phyloP scores from a whole-genome alignment of 2,113 vertebrate species.

The Ariopsis seemanni region DNA sequence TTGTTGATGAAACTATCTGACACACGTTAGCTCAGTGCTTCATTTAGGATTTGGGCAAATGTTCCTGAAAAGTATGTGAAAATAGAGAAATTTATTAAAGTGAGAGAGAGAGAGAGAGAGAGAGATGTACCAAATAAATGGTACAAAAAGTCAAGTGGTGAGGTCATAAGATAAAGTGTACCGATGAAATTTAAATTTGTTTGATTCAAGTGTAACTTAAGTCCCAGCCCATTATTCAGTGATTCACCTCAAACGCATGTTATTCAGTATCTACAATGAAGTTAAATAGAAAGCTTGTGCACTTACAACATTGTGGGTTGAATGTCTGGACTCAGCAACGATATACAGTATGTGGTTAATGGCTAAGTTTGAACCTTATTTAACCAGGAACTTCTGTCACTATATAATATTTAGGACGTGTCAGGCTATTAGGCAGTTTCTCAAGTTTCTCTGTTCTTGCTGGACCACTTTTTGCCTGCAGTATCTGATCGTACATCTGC shows the following conservation, averaged over 20 bases:
- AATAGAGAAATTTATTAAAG: background rate
- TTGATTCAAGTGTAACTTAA: background rate
- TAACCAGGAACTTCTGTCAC: background rate
- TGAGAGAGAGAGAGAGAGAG: background rate
- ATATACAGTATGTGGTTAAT: background rate
- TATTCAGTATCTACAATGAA: background rate
- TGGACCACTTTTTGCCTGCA: background rate
- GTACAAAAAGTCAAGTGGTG: background rate
- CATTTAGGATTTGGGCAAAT: background rate
- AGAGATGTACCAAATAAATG: background rate
- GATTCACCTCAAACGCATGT: background rate
- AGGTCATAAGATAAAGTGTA: background rate
- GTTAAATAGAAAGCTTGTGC: background rate
- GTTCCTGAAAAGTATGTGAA: background rate
- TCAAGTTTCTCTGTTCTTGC: background rate
- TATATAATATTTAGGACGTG: background rate
- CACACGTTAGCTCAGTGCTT: background rate
- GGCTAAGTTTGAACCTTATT: background rate
- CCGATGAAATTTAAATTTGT: background rate
- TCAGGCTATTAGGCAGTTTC: background rate
- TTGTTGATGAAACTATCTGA: background rate
- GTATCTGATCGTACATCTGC: conserved; percentile 13
- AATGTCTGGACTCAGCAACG: background rate
- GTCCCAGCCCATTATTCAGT: background rate
- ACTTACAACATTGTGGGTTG: background rate